Evolutionary conservation across 2,113 vertebrate genomes (phyloP).

Genomic region (Platichthys stellatus): DNA sequence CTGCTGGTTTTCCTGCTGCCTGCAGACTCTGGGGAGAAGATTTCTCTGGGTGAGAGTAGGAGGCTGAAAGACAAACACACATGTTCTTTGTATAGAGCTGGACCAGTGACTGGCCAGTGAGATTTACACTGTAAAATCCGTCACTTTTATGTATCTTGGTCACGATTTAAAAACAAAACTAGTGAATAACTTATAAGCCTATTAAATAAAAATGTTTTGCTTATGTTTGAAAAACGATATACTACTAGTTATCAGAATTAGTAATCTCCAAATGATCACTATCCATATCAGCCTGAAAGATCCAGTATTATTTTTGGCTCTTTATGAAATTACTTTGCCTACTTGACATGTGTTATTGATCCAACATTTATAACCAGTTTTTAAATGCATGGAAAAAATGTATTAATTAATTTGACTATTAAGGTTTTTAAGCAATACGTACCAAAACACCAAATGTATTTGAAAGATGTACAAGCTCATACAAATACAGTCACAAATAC

Average conservation of each 20-base stretch:
- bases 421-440: no score
- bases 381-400: no score
- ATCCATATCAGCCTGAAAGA: no score
- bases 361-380: no score
- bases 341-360: no score
- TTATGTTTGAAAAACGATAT: no score
- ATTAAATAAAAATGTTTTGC: no score
- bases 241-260: background rate
- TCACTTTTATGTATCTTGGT: background rate
- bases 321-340: background rate
- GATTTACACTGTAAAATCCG: background rate
- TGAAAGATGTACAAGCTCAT: background rate
- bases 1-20: slow-evolving; percentile 88
- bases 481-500: background rate
- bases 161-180: no score
- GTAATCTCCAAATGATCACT: no score
- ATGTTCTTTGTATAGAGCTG: background rate
- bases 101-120: background rate
- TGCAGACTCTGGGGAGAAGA: slow-evolving; percentile 84
- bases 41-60: slow-evolving; percentile 78
- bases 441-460: no score
- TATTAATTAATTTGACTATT: no score
- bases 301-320: background rate
- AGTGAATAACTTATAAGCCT: no score
- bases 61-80: background rate